Percentiles rank a stretch among this genome's conserved stretches.
phyloP scores from a whole-genome alignment of 2,888 invertebrate genomes.

The Phorcus lineatus region DNA sequence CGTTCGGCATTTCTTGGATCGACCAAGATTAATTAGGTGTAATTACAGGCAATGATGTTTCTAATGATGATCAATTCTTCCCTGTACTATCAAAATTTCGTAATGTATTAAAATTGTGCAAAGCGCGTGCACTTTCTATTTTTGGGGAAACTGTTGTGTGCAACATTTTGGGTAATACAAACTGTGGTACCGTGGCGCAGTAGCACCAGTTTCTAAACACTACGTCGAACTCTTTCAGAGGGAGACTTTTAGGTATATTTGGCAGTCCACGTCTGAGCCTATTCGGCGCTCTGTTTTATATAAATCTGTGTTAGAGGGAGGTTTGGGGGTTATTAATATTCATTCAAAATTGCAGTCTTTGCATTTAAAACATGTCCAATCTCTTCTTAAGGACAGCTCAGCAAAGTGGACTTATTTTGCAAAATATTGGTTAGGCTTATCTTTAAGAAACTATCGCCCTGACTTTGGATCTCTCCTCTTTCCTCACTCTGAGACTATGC shows the following conservation, averaged over 20 bases:
- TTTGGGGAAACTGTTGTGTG: constrained; percentile 27
- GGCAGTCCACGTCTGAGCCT: constrained; percentile 6
- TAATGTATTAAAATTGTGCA: background rate
- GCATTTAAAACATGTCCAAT: constrained; percentile 16
- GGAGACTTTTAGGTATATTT: constrained; percentile 11
- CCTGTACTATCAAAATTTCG: background rate
- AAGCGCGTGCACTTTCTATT: constrained; percentile 22
- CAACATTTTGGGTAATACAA: constrained; percentile 19
- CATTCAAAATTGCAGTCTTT: constrained; percentile 4
- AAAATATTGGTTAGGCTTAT: constrained; percentile 37
- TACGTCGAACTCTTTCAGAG: background rate
- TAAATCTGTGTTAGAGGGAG: constrained; percentile 1
- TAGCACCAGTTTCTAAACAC: background rate
- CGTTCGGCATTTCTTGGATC: constrained; percentile 39
- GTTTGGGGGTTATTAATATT: constrained; percentile 22
- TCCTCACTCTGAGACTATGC: constrained; percentile 31
- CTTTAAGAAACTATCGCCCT: constrained; percentile 9
- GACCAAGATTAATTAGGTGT: constrained; percentile 38
- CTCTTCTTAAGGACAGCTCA: constrained; percentile 1
- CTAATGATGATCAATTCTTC: constrained; percentile 18
- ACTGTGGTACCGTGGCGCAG: constrained; percentile 14
- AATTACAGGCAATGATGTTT: constrained; percentile 32
- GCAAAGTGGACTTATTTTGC: constrained; percentile 36
- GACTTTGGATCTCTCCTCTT: constrained; percentile 9
- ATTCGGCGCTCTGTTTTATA: constrained; percentile 20